A percentile compares a stretch with the other conserved stretches of the same genome.
These are phyloP conservation scores for Sardina pilchardus DNA, from an alignment of 2,113 vertebrate species.

Conservation along the genomic window DNA sequence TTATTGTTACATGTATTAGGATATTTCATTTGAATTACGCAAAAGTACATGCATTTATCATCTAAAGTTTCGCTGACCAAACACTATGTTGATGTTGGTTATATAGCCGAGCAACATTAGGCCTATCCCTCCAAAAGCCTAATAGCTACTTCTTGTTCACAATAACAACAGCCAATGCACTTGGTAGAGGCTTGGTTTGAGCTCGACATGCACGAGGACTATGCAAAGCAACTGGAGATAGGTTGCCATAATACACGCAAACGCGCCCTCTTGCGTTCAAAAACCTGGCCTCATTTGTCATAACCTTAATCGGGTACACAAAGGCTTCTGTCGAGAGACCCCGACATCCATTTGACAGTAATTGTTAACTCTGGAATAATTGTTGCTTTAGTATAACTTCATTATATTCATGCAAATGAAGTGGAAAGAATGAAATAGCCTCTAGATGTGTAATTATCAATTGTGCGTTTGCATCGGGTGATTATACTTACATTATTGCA, in stretches of 20 bases:
- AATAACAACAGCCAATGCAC: constrained; percentile 12
- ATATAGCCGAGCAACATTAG: not conserved
- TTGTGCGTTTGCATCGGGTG: not conserved
- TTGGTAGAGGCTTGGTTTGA: constrained; percentile 30
- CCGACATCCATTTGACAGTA: constrained; percentile 9
- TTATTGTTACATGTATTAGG: too few relatives aligned
- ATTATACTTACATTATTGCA: not conserved
- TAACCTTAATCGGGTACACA: constrained; percentile 32
- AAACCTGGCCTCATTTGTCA: constrained; percentile 28
- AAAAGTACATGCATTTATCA: not conserved
- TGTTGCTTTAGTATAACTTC: constrained; percentile 13
- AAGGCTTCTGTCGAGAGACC: constrained; percentile 19
- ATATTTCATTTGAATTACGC: not conserved
- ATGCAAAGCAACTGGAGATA: not conserved
- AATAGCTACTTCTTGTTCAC: not conserved
- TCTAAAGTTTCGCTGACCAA: not conserved
- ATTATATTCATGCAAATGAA: not conserved
- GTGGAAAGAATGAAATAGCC: not conserved
- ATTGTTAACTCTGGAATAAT: constrained; percentile 11
- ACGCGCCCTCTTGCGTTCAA: constrained; percentile 73
- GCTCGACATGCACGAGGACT: not conserved
- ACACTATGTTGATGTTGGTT: not conserved
- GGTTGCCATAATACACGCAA: constrained; percentile 44
- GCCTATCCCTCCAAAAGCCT: not conserved
- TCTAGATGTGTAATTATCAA: not conserved